These are phyloP conservation scores for Tolypeutes matacus DNA, from an alignment of 2,797 vertebrate species.

Conservation along the genomic window DNA sequence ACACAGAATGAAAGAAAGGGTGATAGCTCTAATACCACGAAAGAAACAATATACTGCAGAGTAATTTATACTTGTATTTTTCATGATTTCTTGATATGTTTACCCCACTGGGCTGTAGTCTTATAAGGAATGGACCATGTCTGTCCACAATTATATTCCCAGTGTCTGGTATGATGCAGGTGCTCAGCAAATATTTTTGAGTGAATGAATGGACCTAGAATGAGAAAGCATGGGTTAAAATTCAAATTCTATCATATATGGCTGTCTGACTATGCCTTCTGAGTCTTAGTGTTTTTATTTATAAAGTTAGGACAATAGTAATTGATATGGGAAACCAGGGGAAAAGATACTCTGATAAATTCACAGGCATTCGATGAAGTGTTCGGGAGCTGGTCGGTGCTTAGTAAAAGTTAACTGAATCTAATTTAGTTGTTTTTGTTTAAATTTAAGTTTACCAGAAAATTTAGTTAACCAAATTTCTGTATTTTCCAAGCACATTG, in stretches of 20 bases:
- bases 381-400: neutral
- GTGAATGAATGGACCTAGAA: neutral
- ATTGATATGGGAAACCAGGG: neutral
- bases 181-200: neutral
- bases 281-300: neutral
- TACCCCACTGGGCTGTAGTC: neutral
- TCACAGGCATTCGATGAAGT: neutral
- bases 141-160: neutral
- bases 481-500: neutral
- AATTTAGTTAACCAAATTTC: conserved; percentile 5
- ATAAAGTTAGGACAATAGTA: neutral
- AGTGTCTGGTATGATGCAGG: neutral
- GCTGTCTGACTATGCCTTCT: neutral
- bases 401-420: neutral
- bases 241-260: neutral
- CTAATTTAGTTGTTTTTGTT: conserved; percentile 29
- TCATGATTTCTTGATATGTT: neutral
- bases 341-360: conserved; percentile 1
- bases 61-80: neutral
- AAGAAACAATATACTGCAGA: neutral
- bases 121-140: neutral
- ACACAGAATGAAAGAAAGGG: neutral
- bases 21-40: neutral
- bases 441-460: conserved; percentile 27
- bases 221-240: neutral